These are phyloP conservation scores for Lasiurus borealis DNA, from an alignment of 2,113 vertebrate species.

Conservation along the genomic window DNA sequence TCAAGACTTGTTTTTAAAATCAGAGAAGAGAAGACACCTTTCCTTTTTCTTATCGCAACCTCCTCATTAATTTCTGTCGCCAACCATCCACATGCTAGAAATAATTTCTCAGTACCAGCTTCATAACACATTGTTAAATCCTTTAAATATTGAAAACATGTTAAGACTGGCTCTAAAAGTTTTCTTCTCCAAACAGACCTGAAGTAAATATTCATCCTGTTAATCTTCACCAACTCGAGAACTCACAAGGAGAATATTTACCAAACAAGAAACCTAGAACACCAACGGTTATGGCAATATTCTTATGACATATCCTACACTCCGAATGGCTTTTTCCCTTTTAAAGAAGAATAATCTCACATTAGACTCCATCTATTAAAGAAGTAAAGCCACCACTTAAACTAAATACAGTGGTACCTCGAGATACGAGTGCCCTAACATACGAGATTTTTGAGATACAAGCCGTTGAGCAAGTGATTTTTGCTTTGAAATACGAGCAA, in stretches of 20 bases:
- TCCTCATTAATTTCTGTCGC: neutral
- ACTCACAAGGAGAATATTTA: neutral
- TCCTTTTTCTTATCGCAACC: neutral
- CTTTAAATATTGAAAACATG: neutral
- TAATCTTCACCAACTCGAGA: neutral
- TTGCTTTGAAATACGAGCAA: no score
- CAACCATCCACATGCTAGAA: neutral
- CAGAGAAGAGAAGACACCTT: neutral
- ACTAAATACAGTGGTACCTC: neutral
- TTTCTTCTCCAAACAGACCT: slow-evolving; percentile 1
- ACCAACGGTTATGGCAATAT: neutral
- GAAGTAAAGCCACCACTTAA: neutral
- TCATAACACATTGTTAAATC: neutral
- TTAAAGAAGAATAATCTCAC: neutral
- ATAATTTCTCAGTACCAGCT: neutral
- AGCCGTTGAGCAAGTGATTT: no score
- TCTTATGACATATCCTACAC: neutral
- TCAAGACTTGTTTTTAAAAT: slow-evolving; percentile 1
- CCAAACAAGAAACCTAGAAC: neutral
- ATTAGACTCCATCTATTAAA: neutral
- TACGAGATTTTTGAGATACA: no score
- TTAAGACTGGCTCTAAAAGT: neutral
- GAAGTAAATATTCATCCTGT: neutral
- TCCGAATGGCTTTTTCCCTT: neutral
- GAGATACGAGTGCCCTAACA: no score